Base-by-base conservation (phyloP, 2,888 invertebrate species). In the Luffia ferchaultella region DNA sequence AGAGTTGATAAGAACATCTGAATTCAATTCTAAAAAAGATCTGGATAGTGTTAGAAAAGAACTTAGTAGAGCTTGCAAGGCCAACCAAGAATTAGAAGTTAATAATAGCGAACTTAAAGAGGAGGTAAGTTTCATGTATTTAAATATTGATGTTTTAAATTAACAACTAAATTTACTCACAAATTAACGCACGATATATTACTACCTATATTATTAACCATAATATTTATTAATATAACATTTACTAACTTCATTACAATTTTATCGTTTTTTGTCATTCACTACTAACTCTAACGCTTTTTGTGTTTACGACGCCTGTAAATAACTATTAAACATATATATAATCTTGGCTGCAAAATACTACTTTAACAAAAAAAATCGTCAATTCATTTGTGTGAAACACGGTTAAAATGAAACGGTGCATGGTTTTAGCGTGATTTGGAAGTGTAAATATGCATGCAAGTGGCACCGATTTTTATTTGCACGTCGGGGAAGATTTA, bases 31-130 rank as follows among this genome's bases (percentile, higher is more conserved):
- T 55, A 62, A 73, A 53, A 75, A 71, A 18, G 87, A 88, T 60
- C 60, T 87, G 46, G 86, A 85, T 12, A 58, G 64, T 15, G 67
- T 87, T 49, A 84, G 85, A 50, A 77, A 74, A 43, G 87, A 88
- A 57, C 68, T 89, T 48, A 72, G 68, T 42, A 78, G 87, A 50
- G 58, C 83, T 18, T 78, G 75, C 58, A 88, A 88, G 66, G 85
- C 86, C 57, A 79, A 87, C 53, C 80, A 88, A 62, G 89, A 90
- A 50, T 73, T 87, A 50, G 90, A 90, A 62, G 89, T 89, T 45
- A 89, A 88, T 20, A 90, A 89, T 58, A 85, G 88, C 51, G 90
- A 90, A 70, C 71, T 91, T 9, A 87, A 85, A 59, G 90, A 90
- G 67, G 90, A 90, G 82, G 90, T 90, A 68, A 60, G 74, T 62